Evolutionary conservation across 2,797 vertebrate species (phyloP).

Genomic region (Hydrolagus colliei): DNA sequence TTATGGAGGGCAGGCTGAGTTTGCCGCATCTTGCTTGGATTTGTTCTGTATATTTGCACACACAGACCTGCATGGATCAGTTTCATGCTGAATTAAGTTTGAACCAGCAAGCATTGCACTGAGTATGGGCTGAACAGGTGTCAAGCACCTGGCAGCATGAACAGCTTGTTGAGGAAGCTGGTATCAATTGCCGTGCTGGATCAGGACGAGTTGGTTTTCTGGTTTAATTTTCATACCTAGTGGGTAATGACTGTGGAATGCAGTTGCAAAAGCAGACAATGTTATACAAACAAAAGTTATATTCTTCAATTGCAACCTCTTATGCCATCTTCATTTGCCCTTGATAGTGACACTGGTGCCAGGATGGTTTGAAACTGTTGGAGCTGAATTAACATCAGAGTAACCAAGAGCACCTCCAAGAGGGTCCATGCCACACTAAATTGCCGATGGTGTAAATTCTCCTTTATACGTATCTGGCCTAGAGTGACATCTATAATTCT

Average conservation of each 20-base stretch:
- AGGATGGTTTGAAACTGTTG: not conserved
- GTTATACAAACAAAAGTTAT: not conserved
- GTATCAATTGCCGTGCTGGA: not conserved
- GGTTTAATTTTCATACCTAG: slow-evolving; percentile 15
- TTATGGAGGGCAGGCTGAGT: not conserved
- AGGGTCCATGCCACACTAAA: too few relatives aligned
- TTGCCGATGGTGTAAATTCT: too few relatives aligned
- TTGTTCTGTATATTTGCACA: too few relatives aligned
- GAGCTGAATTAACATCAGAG: not conserved
- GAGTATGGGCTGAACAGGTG: slow-evolving; percentile 21
- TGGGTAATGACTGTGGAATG: not conserved
- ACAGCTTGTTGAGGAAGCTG: slow-evolving; percentile 12
- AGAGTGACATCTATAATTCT: too few relatives aligned
- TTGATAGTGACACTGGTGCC: not conserved
- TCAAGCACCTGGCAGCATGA: slow-evolving; percentile 19
- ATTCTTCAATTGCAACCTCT: not conserved
- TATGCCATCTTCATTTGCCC: not conserved
- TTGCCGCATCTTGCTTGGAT: not conserved
- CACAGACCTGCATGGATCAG: not conserved
- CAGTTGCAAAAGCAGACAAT: not conserved
- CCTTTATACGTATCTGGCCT: too few relatives aligned
- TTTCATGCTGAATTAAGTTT: slow-evolving; percentile 23
- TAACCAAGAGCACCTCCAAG: too few relatives aligned
- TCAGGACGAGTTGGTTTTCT: not conserved
- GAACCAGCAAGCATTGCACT: slow-evolving; percentile 5